A percentile compares a stretch with the other conserved stretches of the same genome.
phyloP scores from a whole-genome alignment of 2,797 vertebrate genomes.

The Cottoperca gobio region DNA sequence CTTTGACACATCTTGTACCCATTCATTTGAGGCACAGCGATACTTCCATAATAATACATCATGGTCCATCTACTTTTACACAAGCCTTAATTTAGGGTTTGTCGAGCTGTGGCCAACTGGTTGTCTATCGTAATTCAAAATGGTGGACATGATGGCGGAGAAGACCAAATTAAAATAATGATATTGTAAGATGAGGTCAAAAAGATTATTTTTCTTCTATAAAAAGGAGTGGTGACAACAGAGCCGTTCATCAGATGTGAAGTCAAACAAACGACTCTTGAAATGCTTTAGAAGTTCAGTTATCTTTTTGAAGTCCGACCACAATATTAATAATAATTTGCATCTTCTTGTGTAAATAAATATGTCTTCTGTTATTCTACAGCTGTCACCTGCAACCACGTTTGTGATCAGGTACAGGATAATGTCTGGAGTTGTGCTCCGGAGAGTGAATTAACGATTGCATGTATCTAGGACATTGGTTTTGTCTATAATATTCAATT shows the following conservation, averaged over 20 bases:
- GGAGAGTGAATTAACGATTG: no score
- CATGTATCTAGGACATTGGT: not conserved
- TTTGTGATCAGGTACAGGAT: not conserved
- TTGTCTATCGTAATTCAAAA: conserved; percentile 5
- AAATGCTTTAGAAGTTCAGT: not conserved
- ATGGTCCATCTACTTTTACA: conserved; percentile 38
- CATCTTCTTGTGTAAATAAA: not conserved
- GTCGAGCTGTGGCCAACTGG: conserved; percentile 13
- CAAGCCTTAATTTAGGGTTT: conserved; percentile 54
- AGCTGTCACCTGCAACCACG: not conserved
- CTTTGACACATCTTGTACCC: conserved; percentile 18
- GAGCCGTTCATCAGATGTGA: conserved; percentile 9
- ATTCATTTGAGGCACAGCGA: conserved; percentile 45
- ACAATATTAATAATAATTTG: not conserved
- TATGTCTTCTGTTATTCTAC: not conserved
- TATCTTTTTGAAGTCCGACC: not conserved
- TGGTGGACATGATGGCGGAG: conserved; percentile 8
- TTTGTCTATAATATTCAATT: not conserved
- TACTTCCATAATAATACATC: conserved; percentile 47
- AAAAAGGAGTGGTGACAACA: not conserved
- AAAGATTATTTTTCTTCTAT: not conserved
- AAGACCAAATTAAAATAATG: conserved; percentile 36
- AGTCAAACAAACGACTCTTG: no score
- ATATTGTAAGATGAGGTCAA: conserved; percentile 29
- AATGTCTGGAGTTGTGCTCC: not conserved